Conservation (phyloP, 2,888 invertebrate species). For the Microctonus brassicae region DNA sequence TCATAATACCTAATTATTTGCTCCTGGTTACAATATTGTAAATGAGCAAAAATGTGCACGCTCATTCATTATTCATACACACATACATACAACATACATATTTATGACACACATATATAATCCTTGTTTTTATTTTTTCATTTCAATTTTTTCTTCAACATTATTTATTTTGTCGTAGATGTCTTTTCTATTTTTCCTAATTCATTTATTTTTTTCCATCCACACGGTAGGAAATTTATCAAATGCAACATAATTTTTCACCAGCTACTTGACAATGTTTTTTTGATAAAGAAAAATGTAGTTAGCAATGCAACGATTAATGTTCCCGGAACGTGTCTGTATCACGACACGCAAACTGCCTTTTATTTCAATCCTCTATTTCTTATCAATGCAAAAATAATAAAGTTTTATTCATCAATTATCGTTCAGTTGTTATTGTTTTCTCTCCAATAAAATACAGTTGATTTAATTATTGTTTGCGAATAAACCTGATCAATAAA, state of each 20-base stretch:
- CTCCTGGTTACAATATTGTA: conserved; percentile 20
- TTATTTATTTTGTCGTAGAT: neutral
- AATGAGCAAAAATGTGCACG: neutral
- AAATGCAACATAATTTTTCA: neutral
- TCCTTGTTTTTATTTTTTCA: neutral
- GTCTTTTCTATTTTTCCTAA: neutral
- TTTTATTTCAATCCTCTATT: neutral
- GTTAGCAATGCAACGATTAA: conserved; percentile 19
- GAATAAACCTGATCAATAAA: too few species aligned
- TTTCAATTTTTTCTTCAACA: neutral
- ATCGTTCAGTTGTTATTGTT: too few species aligned
- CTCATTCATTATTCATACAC: neutral
- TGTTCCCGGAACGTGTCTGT: conserved; percentile 18
- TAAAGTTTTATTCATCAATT: too few species aligned
- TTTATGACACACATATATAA: neutral
- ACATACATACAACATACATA: conserved; percentile 1
- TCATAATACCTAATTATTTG: conserved; percentile 25
- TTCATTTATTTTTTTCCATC: conserved; percentile 1
- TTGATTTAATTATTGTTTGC: too few species aligned
- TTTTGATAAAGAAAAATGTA: conserved; percentile 1
- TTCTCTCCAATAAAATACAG: too few species aligned
- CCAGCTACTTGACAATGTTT: neutral
- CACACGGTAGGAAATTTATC: neutral
- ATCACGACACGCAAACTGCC: conserved; percentile 1
- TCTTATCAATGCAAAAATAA: neutral